phyloP scores from a whole-genome alignment of 1,140 invertebrate species.

The Dendroctonus ponderosae region DNA sequence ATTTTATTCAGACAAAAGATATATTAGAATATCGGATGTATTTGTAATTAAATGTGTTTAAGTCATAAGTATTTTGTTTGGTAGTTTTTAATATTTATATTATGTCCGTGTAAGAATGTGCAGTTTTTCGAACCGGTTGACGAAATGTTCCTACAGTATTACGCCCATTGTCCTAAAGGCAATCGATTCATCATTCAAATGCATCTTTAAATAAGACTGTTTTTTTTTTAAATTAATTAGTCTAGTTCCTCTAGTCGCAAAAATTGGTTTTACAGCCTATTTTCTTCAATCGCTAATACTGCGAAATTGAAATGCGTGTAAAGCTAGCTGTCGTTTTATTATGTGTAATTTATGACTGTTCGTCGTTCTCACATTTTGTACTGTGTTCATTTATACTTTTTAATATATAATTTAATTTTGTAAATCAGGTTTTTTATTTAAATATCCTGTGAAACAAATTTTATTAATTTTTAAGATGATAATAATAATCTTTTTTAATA shows the following conservation, averaged over 20 bases:
- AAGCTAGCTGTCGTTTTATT: neutral
- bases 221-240: neutral
- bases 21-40: too few relatives aligned
- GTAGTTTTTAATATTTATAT: too few relatives aligned
- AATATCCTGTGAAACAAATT: too few relatives aligned
- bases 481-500: too few relatives aligned
- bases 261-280: neutral
- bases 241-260: neutral
- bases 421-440: conserved; percentile 1
- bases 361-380: conserved; percentile 16
- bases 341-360: conserved; percentile 15
- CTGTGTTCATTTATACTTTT: conserved; percentile 18
- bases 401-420: conserved; percentile 19
- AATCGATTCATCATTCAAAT: neutral
- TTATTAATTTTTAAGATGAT: too few relatives aligned
- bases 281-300: neutral
- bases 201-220: neutral
- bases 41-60: too few relatives aligned
- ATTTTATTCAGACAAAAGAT: too few relatives aligned
- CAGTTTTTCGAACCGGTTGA: too few relatives aligned
- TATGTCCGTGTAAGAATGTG: too few relatives aligned
- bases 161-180: neutral
- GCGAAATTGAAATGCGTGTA: neutral
- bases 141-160: too few relatives aligned
- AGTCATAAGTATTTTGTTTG: too few relatives aligned